phyloP scores from a whole-genome alignment of 2,888 invertebrate species.

The Osedax frankpressi region DNA sequence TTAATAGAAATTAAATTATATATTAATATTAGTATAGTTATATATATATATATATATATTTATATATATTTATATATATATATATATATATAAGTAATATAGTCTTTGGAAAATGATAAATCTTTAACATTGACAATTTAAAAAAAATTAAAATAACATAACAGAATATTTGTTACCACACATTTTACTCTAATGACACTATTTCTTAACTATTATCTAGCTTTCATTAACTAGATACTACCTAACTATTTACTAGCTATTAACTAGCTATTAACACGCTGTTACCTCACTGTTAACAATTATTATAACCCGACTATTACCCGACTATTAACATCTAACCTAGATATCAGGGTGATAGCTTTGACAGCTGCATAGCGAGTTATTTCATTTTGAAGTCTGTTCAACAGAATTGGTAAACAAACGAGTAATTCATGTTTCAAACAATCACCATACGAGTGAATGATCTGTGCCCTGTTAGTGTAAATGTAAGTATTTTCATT shows the following conservation, averaged over 20 bases:
- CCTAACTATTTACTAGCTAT: too few species aligned
- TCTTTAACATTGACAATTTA: too few species aligned
- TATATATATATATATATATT: background rate
- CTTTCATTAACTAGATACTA: too few species aligned
- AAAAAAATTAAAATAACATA: too few species aligned
- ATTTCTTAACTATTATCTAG: too few species aligned
- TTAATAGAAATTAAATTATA: background rate
- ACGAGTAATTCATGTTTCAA: conserved; percentile 61
- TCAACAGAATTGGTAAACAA: conserved; percentile 85
- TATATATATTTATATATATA: background rate
- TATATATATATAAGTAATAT: background rate
- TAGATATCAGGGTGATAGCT: conserved; percentile 82
- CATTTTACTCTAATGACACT: too few species aligned
- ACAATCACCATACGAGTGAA: conserved; percentile 79
- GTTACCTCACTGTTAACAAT: too few species aligned
- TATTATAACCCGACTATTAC: too few species aligned
- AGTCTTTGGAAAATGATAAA: background rate
- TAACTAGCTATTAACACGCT: too few species aligned
- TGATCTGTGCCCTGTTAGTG: conserved; percentile 69
- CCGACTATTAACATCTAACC: too few species aligned
- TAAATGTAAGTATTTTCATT: too few species aligned
- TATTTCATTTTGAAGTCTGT: conserved; percentile 87
- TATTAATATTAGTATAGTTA: background rate
- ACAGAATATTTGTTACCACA: too few species aligned
- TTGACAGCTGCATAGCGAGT: conserved; percentile 90